phyloP scores from a whole-genome alignment of 64 coral and sea anemone species.

The Pocillopora verrucosa region DNA sequence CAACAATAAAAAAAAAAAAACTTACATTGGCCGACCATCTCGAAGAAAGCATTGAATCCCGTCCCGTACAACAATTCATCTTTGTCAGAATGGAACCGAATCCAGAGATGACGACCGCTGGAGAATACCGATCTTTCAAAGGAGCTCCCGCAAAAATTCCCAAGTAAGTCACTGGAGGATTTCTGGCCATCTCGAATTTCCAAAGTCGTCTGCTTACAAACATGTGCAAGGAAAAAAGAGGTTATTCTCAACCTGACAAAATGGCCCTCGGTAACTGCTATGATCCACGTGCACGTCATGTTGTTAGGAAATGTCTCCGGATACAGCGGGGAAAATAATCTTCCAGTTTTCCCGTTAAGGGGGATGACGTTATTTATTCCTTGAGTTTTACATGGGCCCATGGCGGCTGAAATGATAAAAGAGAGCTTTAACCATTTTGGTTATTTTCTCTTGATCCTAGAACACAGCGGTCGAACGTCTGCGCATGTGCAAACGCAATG shows the following conservation, averaged over 20 bases:
- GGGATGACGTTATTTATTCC: conserved; percentile 39
- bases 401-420: conserved; percentile 2
- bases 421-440: not conserved
- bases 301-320: conserved; percentile 47
- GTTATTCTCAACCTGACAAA: conserved; percentile 40
- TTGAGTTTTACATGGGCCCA: conserved; percentile 10
- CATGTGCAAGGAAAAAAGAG: not conserved
- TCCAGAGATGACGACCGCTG: conserved; percentile 43
- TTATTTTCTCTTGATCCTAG: too few relatives aligned
- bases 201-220: conserved; percentile 12
- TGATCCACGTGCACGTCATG: conserved; percentile 70
- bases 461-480: not conserved
- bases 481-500: too few relatives aligned
- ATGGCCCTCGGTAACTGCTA: conserved; percentile 43
- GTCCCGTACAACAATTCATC: not conserved
- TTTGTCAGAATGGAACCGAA: conserved; percentile 23
- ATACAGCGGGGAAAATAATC: conserved; percentile 45
- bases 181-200: conserved; percentile 56
- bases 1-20: not conserved
- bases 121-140: conserved; percentile 44
- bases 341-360: conserved; percentile 6
- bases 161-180: not conserved
- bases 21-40: conserved; percentile 22
- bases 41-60: conserved; percentile 25
- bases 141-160: conserved; percentile 11